Evolutionary conservation across 2,113 vertebrate species (phyloP).

Genomic region (Brachyistius frenatus): DNA sequence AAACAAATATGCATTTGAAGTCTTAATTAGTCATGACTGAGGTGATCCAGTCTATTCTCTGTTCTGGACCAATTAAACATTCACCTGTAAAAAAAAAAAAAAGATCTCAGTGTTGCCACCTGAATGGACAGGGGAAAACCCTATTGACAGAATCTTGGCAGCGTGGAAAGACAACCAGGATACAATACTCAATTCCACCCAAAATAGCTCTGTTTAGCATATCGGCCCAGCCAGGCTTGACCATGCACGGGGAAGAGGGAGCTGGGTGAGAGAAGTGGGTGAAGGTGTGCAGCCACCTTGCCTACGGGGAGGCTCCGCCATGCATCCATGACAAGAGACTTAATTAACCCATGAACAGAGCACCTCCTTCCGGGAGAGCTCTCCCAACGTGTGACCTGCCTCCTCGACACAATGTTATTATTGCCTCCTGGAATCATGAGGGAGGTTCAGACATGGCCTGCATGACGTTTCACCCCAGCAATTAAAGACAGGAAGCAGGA

Average conservation of each 20-base stretch:
- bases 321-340: slow-evolving; percentile 46
- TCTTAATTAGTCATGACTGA: slow-evolving; percentile 23
- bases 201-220: slow-evolving; percentile 17
- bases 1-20: slow-evolving; percentile 16
- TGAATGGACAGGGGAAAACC: background rate
- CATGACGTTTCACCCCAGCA: slow-evolving; percentile 45
- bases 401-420: slow-evolving; percentile 57
- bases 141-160: background rate
- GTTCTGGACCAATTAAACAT: slow-evolving; percentile 26
- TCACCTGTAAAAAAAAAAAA: background rate
- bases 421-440: slow-evolving; percentile 12
- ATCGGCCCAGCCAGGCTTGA: background rate
- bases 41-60: background rate
- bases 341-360: slow-evolving; percentile 58
- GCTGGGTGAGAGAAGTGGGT: slow-evolving; percentile 6
- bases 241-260: background rate
- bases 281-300: background rate
- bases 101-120: background rate
- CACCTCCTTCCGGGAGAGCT: slow-evolving; percentile 24
- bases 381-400: slow-evolving; percentile 38
- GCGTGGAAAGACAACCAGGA: background rate
- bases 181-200: background rate
- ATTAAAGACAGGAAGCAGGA: slow-evolving; percentile 58
- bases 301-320: background rate
- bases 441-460: slow-evolving; percentile 24